Percentiles rank a stretch among this genome's conserved stretches.
Evolutionary conservation across 1,140 invertebrate species (phyloP).

Genomic region (Heliothis subflexa): DNA sequence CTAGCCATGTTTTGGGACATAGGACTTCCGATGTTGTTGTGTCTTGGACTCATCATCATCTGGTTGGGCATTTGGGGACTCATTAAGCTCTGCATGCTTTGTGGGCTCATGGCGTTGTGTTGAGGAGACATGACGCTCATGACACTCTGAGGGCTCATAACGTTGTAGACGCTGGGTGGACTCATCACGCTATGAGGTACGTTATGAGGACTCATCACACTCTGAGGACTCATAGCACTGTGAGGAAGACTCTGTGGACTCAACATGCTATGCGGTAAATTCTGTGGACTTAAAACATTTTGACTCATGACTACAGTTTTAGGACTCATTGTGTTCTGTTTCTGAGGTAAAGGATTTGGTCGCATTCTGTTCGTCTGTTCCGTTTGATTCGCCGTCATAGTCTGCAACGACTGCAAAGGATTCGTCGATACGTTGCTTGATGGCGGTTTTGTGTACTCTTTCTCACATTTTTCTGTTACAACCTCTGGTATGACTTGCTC

Average conservation of each 20-base stretch:
- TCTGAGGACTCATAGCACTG: constrained; percentile 70
- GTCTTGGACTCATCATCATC: constrained; percentile 81
- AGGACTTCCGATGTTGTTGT: constrained; percentile 79
- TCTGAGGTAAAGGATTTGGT: constrained; percentile 73
- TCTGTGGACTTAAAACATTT: constrained; percentile 81
- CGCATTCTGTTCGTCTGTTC: constrained; percentile 75
- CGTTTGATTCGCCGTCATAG: constrained; percentile 76
- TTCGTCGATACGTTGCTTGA: constrained; percentile 61
- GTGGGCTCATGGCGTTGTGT: constrained; percentile 81
- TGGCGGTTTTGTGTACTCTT: constrained; percentile 68
- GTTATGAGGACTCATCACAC: constrained; percentile 77
- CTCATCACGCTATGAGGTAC: constrained; percentile 81
- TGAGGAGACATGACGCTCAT: constrained; percentile 85
- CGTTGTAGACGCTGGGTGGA: constrained; percentile 80
- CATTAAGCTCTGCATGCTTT: constrained; percentile 81
- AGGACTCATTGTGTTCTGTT: constrained; percentile 71
- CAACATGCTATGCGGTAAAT: constrained; percentile 68
- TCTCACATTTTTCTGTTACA: constrained; percentile 67
- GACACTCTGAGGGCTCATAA: constrained; percentile 81
- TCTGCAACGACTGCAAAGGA: constrained; percentile 78
- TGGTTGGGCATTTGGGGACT: constrained; percentile 82
- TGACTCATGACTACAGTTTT: constrained; percentile 78
- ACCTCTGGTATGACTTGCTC: constrained; percentile 80
- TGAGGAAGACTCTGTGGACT: constrained; percentile 70
- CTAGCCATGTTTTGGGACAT: constrained; percentile 80